Percentiles rank a stretch among this genome's conserved stretches.
phyloP scores from a whole-genome alignment of 1,140 invertebrate genomes.

The Drosophila biarmipes region DNA sequence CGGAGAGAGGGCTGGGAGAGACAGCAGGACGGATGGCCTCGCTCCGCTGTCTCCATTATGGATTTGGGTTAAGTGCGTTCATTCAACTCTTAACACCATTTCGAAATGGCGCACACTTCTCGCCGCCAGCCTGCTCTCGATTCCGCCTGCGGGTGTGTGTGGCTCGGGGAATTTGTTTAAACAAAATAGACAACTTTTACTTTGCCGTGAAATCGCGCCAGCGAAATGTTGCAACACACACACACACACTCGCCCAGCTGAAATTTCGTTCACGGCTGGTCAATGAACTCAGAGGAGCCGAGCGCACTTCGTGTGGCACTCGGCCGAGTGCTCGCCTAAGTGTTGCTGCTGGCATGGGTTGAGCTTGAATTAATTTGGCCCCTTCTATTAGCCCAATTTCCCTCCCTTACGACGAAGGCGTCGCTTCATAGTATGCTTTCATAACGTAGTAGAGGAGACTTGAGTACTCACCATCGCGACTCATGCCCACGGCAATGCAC shows the following conservation, averaged over 20 bases:
- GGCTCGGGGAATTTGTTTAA: conserved; percentile 68
- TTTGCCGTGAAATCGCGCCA: conserved; percentile 76
- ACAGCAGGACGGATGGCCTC: conserved; percentile 26
- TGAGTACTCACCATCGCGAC: conserved; percentile 94
- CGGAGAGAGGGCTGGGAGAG: background rate
- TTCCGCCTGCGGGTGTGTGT: conserved; percentile 73
- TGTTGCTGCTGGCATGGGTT: conserved; percentile 18
- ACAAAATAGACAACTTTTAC: conserved; percentile 79
- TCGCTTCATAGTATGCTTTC: conserved; percentile 14
- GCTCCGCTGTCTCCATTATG: conserved; percentile 58
- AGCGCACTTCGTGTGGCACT: conserved; percentile 29
- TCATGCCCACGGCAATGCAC: conserved; percentile 99
- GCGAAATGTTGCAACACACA: conserved; percentile 64
- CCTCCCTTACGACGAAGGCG: background rate
- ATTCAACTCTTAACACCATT: conserved; percentile 84
- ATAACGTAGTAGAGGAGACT: background rate
- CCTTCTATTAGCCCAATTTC: background rate
- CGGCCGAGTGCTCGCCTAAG: conserved; percentile 8
- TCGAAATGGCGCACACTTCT: conserved; percentile 72
- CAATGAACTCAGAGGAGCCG: conserved; percentile 71
- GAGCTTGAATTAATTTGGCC: conserved; percentile 40
- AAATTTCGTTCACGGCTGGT: conserved; percentile 84
- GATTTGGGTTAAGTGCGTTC: conserved; percentile 84
- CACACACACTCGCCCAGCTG: conserved; percentile 6
- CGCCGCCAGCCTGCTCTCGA: conserved; percentile 52